Percentiles rank a stretch among this genome's conserved stretches.
These are phyloP conservation scores for Ginglymostoma cirratum DNA, from an alignment of 2,113 vertebrate species.

Conservation along the genomic window DNA sequence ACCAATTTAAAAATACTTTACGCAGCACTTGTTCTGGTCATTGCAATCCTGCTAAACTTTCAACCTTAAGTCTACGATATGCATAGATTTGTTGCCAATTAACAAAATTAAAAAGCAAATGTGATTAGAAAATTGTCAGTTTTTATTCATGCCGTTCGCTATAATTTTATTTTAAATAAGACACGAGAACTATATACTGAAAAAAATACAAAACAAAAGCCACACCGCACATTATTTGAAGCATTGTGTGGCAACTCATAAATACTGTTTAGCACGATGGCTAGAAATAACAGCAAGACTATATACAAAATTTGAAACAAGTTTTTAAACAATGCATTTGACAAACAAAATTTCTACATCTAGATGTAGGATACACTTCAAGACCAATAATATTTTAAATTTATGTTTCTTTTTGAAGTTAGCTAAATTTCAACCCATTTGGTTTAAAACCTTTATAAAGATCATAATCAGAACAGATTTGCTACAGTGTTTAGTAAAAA, in stretches of 20 bases:
- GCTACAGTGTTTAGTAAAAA: slow-evolving; percentile 46
- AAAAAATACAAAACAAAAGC: slow-evolving; percentile 77
- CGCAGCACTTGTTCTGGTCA: background rate
- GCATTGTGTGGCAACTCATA: slow-evolving; percentile 61
- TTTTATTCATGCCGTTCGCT: slow-evolving; percentile 52
- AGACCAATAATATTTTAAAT: slow-evolving; percentile 60
- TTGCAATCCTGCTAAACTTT: background rate
- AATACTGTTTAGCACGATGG: slow-evolving; percentile 70
- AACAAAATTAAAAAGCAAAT: slow-evolving; percentile 4
- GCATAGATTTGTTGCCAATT: background rate
- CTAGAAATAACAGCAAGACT: slow-evolving; percentile 66
- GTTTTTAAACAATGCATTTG: slow-evolving; percentile 45
- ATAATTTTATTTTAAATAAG: slow-evolving; percentile 92
- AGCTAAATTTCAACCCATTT: slow-evolving; percentile 56
- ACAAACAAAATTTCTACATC: slow-evolving; percentile 60
- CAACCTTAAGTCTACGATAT: background rate
- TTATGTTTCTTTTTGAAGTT: slow-evolving; percentile 61
- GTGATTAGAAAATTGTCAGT: slow-evolving; percentile 19
- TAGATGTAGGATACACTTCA: slow-evolving; percentile 58
- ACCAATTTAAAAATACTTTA: background rate
- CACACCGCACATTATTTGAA: slow-evolving; percentile 69
- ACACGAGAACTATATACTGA: slow-evolving; percentile 75
- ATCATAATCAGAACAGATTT: slow-evolving; percentile 54
- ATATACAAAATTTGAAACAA: slow-evolving; percentile 69
- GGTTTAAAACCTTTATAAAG: slow-evolving; percentile 58